phyloP scores from a whole-genome alignment of 1,140 invertebrate genomes.

The Sweltsa coloradensis region DNA sequence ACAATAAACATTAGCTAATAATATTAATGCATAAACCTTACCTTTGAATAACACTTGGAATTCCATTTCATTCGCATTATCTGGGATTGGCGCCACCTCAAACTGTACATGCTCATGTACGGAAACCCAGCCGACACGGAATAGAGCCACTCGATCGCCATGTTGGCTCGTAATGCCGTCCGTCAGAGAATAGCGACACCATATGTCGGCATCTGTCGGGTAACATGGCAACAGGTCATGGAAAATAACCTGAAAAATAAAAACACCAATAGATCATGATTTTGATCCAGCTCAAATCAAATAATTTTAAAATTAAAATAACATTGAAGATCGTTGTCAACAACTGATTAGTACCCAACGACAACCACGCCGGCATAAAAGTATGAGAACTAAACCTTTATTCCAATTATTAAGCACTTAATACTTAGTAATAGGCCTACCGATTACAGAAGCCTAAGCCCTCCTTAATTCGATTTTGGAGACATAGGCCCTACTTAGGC shows the following conservation, averaged over 20 bases:
- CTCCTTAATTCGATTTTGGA: too few species aligned
- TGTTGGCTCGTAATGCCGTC: constrained; percentile 7
- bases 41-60: constrained; percentile 12
- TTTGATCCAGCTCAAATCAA: too few species aligned
- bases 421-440: too few species aligned
- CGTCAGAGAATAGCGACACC: constrained; percentile 15
- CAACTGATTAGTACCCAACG: too few species aligned
- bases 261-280: neutral
- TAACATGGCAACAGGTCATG: constrained; percentile 17
- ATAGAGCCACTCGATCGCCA: constrained; percentile 16
- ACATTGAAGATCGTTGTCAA: too few species aligned
- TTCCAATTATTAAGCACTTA: too few species aligned
- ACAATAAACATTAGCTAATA: neutral
- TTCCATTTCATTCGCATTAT: neutral
- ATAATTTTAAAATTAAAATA: too few species aligned
- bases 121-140: constrained; percentile 17
- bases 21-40: too few species aligned
- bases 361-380: too few species aligned
- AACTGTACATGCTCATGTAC: constrained; percentile 11
- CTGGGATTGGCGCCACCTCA: constrained; percentile 6
- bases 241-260: constrained; percentile 17
- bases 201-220: constrained; percentile 17
- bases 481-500: too few species aligned
- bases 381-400: too few species aligned
- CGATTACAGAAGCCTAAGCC: too few species aligned